Base-by-base conservation (phyloP, 2,113 vertebrate species). In the Cranoglanis bouderius region DNA sequence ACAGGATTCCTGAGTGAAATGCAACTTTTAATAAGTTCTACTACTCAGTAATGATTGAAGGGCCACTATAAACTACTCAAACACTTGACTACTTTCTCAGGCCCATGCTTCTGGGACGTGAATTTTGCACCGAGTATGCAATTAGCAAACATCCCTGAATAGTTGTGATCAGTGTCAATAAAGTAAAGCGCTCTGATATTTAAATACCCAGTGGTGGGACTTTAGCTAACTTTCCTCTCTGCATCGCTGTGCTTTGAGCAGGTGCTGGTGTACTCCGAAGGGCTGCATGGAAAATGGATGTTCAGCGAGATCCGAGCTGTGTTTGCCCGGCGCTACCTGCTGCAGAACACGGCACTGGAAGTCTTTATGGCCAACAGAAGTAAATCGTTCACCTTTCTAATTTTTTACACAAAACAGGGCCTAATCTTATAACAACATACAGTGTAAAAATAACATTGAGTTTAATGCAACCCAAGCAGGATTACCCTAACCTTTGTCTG, bases 291-390 rank as follows among this genome's bases (percentile, higher is more conserved):
- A 87, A 99, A 99, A 94, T 99, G 98, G 98, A 99, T 99, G 98
- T 99, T 99, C 96, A 99, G 98, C 18, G 98, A 99, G 94, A 99
- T 99, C 92, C 97, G 98, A 38, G 98, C 98, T 0, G 97, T 99
- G 38, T 99, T 99, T 94, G 97, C 98, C 91, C 96, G 98, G 85
- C 98, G 97, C 29, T 98, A 97, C 90, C 97, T 99, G 91, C 96
- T 99, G 43, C 98, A 99, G 92, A 98, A 97, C 94, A 99, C 97
- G 3, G 98, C 97, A 24, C 92, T 99, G 95, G 98, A 99, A 94
- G 97, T 99, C 67, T 99, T 99, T 85, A 99, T 99, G 98, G 98
- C 98, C 91, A 99, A 99, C 93, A 97, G 98, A 96, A 99, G 98
- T 99, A 96, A 93, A 96, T 91, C 3, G 0, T 9, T 24, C 19